Evolutionary conservation across 2,113 vertebrate species (phyloP), one percentile per base, ranked within the genome.

Genomic region (Chelonoidis abingdonii): DNA sequence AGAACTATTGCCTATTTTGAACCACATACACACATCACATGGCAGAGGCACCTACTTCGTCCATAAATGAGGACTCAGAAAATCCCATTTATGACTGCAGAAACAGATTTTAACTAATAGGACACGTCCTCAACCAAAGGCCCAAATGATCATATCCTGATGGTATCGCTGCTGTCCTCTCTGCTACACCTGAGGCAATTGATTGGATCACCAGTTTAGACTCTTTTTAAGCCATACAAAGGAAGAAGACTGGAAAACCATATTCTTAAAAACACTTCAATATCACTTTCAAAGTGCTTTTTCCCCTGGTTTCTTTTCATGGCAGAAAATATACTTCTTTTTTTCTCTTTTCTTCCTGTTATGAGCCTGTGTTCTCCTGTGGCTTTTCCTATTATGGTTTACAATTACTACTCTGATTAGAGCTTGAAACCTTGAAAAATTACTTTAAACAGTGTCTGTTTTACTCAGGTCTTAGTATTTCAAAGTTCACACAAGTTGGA

Each of bases 371-470:
- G 31, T 88, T 94, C 91, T 90, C 85, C 88, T 1, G 2, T 89
- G 89, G 49, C 81, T 87, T 94, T 88, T 57, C 29, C 25, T 11
- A 95, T 94, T 96, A 81, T 86, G 88, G 94, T 86, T 94, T 84
- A 19, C n/a, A 21, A 31, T 84, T 94, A 56, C 82, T 31, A 17
- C n/a, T 84, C 89, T 92, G 93, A 91, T 89, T 92, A 44, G 52
- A 88, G 13, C 13, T 78, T 57, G 72, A 86, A 84, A 79, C 62
- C 80, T 90, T 8, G 16, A 91, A 88, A 89, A 89, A 72, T 5
- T 84, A 87, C 95, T 95, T 72, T 31, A 50, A 94, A 62, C 44
- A 52, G 50, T 52, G 44, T 80, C 56, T 84, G 7, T 75, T 87
- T 69, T 87, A 62, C 92, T 59, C 5, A 14, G 9, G 49, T 21